These are phyloP conservation scores for Dichetophora obliterata DNA, from an alignment of 2,888 invertebrate genomes.

Conservation along the genomic window DNA sequence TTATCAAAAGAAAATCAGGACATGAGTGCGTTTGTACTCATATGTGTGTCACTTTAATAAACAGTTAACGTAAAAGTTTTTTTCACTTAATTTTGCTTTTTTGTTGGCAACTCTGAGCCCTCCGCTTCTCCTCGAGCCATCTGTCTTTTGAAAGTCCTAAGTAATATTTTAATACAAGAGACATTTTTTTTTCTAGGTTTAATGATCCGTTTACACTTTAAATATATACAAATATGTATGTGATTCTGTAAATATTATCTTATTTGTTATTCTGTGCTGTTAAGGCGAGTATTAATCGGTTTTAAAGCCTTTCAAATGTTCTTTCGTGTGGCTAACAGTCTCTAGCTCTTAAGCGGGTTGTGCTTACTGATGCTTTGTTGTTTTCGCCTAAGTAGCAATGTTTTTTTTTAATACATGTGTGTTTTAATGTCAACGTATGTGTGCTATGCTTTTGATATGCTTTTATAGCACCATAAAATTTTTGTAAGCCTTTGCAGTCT, in stretches of 20 bases:
- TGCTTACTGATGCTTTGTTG: neutral
- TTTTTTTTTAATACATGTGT: neutral
- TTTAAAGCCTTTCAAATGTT: conserved; percentile 28
- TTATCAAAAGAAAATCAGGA: neutral
- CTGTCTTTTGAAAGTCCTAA: neutral
- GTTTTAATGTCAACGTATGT: too few species aligned
- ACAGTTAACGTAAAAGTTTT: too few species aligned
- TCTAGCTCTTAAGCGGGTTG: neutral
- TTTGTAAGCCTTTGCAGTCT: neutral
- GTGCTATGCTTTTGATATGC: neutral
- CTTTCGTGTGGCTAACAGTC: neutral
- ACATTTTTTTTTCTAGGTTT: neutral
- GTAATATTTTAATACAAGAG: neutral
- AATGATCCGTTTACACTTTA: conserved; percentile 12
- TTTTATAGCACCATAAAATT: conserved; percentile 17
- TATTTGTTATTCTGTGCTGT: neutral
- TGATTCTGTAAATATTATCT: neutral
- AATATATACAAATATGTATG: neutral
- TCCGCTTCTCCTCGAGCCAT: neutral
- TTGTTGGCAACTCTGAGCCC: neutral
- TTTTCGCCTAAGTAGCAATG: neutral
- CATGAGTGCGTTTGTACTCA: too few species aligned
- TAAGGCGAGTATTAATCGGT: conserved; percentile 15
- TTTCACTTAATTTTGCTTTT: too few species aligned
- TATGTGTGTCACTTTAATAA: too few species aligned